Base-by-base conservation (phyloP, 2,888 invertebrate species). In the Halictus quadricinctus region DNA sequence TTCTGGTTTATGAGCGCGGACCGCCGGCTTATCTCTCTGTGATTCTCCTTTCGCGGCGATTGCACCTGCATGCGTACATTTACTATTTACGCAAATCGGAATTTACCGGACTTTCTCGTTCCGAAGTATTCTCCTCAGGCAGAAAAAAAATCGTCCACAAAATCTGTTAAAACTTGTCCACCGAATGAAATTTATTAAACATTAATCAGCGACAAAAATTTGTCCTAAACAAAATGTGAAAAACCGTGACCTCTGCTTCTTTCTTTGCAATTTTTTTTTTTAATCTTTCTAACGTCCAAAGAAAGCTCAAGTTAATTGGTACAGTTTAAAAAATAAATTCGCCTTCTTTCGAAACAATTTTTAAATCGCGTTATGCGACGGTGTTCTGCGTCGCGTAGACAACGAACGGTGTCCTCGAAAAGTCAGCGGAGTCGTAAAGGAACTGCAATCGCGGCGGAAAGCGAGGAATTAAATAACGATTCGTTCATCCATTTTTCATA, bases 1-100 rank as follows among this genome's bases (percentile, higher is more conserved):
- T 93, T 93, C 92, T 92, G 90, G 89, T 93, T 93, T 93, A 93
- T 92, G 93, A 92, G 92, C 88, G 89, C 91, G 88, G 90, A 91
- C 88, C 88, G 89, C 84, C 84, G 85, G 87, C 89, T 89, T 91
- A 91, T 92, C 91, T 91, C 87, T 80, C 90, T 88, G 90, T 87
- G 92, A 91, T 91, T 92, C 88, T 90, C 85, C 90, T 88, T 91
- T 91, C 88, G 89, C 88, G 82, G 87, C 87, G 81, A 76, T 82
- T 78, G 83, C 81, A 72, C 79, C 72, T 87, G 83, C 86, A 81
- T 74, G 79, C 43, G 60, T 72, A 73, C 76, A 43, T 48, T 74
- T 58, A 66, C 72, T 64, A 83, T 83, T 88, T 82, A 79, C 64
- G 77, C 41, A 69, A 78, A 80, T 79, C 69, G 60, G 72, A 60